These are phyloP conservation scores for Caenorhabditis remanei DNA, from an alignment of 1,140 invertebrate species.

Conservation along the genomic window DNA sequence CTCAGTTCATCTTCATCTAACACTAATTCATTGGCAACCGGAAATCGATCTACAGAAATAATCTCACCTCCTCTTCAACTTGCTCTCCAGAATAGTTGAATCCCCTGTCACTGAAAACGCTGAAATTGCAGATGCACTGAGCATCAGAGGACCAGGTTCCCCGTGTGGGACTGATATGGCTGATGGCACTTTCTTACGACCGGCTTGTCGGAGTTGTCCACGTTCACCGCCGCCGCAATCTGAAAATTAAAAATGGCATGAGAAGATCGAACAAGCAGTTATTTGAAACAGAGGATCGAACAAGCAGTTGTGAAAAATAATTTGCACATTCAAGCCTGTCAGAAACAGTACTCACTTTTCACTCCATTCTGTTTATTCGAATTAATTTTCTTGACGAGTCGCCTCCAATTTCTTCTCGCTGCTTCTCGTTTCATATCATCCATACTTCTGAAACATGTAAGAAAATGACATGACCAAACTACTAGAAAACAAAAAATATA, in stretches of 20 bases:
- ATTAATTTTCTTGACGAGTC: slow-evolving; percentile 33
- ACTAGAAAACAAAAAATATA: too few species aligned
- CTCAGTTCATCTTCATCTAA: too few species aligned
- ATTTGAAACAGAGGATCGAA: too few species aligned
- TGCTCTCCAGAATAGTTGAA: slow-evolving; percentile 61
- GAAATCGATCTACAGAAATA: too few species aligned
- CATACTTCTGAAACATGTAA: too few species aligned
- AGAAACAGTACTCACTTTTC: neutral
- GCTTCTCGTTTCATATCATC: slow-evolving; percentile 49
- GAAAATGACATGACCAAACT: too few species aligned
- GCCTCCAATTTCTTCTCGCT: slow-evolving; percentile 29
- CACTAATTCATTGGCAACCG: too few species aligned
- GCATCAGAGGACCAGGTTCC: slow-evolving; percentile 46
- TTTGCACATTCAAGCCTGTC: too few species aligned
- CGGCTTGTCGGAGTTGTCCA: slow-evolving; percentile 16
- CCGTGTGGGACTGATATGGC: neutral
- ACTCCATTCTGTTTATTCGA: slow-evolving; percentile 46
- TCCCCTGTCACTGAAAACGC: slow-evolving; percentile 57
- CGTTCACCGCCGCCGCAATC: neutral
- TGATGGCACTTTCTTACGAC: slow-evolving; percentile 20
- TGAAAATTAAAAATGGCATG: neutral
- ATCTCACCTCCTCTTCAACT: slow-evolving; percentile 64
- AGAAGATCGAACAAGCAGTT: too few species aligned
- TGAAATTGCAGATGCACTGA: slow-evolving; percentile 54
- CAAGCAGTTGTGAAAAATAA: too few species aligned